Percentiles rank a stretch among this genome's conserved stretches.
Evolutionary conservation across 2,113 vertebrate genomes (phyloP).

Genomic region (Rhinichthys klamathensis): DNA sequence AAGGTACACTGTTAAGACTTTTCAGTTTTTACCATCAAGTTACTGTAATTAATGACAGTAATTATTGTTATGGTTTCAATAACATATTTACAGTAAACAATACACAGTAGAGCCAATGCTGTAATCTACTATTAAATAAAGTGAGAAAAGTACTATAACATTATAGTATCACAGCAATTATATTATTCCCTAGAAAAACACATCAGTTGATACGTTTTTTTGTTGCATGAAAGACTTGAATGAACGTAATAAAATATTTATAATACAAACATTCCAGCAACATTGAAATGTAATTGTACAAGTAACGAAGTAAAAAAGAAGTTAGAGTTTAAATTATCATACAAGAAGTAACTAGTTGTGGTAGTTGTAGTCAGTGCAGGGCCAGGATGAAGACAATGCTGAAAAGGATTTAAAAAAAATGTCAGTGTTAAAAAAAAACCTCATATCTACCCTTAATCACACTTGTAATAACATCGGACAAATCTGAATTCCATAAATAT

Average conservation of each 20-base stretch:
- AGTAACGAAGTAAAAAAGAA: slow-evolving; percentile 11
- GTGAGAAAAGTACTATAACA: not conserved
- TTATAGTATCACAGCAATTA: not conserved
- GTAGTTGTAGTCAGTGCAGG: not conserved
- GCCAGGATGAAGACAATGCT: not conserved
- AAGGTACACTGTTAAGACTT: not conserved
- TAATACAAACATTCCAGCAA: slow-evolving; percentile 23
- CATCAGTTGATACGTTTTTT: not conserved
- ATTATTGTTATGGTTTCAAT: not conserved
- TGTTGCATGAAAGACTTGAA: slow-evolving; percentile 17
- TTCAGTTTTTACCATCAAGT: not conserved
- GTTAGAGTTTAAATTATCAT: not conserved
- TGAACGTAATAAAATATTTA: not conserved
- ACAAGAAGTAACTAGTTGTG: not conserved
- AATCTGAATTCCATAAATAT: not conserved
- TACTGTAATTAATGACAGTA: not conserved
- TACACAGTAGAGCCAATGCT: not conserved
- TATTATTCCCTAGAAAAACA: not conserved
- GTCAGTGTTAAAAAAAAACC: not conserved
- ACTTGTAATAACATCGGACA: not conserved
- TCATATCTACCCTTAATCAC: not conserved
- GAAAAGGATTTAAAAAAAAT: not conserved
- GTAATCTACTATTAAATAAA: not conserved
- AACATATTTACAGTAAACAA: not conserved
- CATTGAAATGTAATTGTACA: not conserved